Evolutionary conservation across 1,140 invertebrate species (phyloP).

Genomic region (Melanaphis sacchari): DNA sequence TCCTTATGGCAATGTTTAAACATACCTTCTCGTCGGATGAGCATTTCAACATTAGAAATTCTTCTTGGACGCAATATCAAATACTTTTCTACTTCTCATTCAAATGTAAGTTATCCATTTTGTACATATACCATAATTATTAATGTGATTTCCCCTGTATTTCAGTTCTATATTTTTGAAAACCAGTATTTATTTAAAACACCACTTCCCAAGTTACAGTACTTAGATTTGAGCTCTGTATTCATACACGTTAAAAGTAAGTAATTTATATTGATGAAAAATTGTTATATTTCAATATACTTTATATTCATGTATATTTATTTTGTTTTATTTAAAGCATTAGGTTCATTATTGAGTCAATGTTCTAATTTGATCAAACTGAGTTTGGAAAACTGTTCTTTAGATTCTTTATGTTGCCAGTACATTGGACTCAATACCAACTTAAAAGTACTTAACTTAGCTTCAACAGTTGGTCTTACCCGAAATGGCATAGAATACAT

Average conservation of each 20-base stretch:
- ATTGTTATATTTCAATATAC: background rate
- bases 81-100: conserved; percentile 77
- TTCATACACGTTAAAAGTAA: conserved; percentile 21
- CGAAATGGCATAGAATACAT: conserved; percentile 69
- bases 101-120: conserved; percentile 68
- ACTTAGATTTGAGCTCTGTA: conserved; percentile 31
- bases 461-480: conserved; percentile 74
- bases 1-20: conserved; percentile 84
- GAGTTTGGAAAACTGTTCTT: conserved; percentile 78
- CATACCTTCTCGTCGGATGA: conserved; percentile 74
- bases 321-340: conserved; percentile 60
- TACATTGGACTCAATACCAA: conserved; percentile 73
- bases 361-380: conserved; percentile 80
- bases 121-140: background rate
- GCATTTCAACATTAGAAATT: conserved; percentile 72
- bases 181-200: conserved; percentile 14
- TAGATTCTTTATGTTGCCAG: conserved; percentile 71
- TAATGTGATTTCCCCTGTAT: background rate
- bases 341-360: conserved; percentile 71
- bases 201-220: conserved; percentile 22
- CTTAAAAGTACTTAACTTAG: conserved; percentile 77
- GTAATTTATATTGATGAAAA: background rate
- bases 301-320: background rate
- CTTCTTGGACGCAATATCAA: conserved; percentile 77
- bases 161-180: conserved; percentile 30